phyloP scores from a whole-genome alignment of 2,888 invertebrate species.

The Ceraclea dissimilis region DNA sequence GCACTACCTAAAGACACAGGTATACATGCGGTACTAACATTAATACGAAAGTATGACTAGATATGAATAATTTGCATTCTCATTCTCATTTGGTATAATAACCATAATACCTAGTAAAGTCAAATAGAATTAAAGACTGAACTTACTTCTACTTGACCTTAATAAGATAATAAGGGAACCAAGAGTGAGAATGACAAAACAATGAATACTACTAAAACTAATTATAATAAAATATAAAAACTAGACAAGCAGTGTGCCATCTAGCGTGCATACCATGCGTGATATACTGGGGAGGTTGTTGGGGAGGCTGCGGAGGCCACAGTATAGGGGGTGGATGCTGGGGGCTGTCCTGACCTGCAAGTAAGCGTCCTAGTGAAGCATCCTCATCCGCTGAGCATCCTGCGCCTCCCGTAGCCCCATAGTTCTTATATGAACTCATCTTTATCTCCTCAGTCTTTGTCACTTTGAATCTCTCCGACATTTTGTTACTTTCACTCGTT shows the following conservation, averaged over 20 bases:
- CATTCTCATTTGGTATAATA: too few relatives aligned
- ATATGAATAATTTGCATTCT: too few relatives aligned
- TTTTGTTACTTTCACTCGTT: conserved; percentile 31
- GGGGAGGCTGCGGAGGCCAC: conserved; percentile 35
- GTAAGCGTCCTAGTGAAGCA: conserved; percentile 34
- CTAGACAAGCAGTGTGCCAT: conserved; percentile 7
- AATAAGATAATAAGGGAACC: too few relatives aligned
- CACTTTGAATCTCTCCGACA: conserved; percentile 56
- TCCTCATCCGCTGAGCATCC: conserved; percentile 31
- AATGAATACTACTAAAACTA: neutral
- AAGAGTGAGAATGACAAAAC: neutral
- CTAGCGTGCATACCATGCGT: conserved; percentile 18
- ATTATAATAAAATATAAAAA: conserved; percentile 1
- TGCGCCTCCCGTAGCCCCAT: conserved; percentile 45
- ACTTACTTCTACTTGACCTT: too few relatives aligned
- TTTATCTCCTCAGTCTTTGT: conserved; percentile 51
- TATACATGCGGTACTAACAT: too few relatives aligned
- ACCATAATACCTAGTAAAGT: too few relatives aligned
- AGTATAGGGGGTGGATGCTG: conserved; percentile 20
- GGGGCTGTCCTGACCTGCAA: conserved; percentile 30
- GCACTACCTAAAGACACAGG: too few relatives aligned
- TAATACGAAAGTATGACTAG: too few relatives aligned
- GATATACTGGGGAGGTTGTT: conserved; percentile 33
- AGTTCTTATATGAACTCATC: conserved; percentile 46
- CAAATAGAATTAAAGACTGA: too few relatives aligned